Evolutionary conservation across 2,888 invertebrate genomes (phyloP).

Genomic region (Eristalis pertinax): DNA sequence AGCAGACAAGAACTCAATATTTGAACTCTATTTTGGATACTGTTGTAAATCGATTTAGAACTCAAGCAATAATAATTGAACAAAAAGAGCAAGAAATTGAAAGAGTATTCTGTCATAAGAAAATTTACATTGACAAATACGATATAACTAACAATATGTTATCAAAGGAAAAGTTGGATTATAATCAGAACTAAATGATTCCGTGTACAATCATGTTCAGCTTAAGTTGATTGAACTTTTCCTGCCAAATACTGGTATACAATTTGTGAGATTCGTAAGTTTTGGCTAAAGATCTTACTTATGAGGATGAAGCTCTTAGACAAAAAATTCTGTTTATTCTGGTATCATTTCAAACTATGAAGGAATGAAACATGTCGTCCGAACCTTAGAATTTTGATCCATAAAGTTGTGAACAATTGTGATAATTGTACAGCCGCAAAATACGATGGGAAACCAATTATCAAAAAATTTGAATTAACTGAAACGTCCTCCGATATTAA

Average conservation of each 20-base stretch:
- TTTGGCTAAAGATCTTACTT: background rate
- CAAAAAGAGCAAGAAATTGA: too few relatives aligned
- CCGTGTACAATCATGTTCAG: background rate
- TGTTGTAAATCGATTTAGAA: too few relatives aligned
- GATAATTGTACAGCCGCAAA: too few relatives aligned
- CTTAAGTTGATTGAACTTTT: slow-evolving; percentile 3
- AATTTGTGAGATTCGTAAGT: background rate
- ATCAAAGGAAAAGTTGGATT: slow-evolving; percentile 24
- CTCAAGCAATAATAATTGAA: too few relatives aligned
- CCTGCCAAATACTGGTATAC: background rate
- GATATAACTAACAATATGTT: slow-evolving; percentile 3
- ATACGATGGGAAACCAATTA: too few relatives aligned
- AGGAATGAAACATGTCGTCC: too few relatives aligned
- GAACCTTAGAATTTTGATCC: too few relatives aligned
- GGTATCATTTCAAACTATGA: too few relatives aligned
- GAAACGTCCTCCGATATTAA: too few relatives aligned
- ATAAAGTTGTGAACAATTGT: too few relatives aligned
- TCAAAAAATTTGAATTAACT: too few relatives aligned
- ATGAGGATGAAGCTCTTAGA: slow-evolving; percentile 17
- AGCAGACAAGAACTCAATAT: background rate
- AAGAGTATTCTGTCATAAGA: background rate
- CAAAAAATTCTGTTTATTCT: slow-evolving; percentile 3
- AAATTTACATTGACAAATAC: slow-evolving; percentile 19
- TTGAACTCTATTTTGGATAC: too few relatives aligned
- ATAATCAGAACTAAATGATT: slow-evolving; percentile 15